Evolutionary conservation across 2,888 invertebrate species (phyloP), one percentile per base, ranked within the genome.

Genomic region (Diaperis boleti): DNA sequence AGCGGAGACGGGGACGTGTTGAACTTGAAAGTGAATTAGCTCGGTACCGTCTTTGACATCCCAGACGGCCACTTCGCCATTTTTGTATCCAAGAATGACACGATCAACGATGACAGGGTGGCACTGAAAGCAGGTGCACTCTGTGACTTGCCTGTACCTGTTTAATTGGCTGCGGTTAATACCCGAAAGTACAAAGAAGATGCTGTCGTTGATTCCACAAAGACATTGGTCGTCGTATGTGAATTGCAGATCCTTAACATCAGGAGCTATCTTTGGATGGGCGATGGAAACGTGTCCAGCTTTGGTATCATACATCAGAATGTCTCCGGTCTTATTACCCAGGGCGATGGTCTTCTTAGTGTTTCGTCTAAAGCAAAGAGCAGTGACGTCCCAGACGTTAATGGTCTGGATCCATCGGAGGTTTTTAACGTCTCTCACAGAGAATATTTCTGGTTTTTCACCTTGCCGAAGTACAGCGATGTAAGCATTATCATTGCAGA

Each of bases 261-360:
- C 59, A 0, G 69, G 64, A 0, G 68, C 57, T 1, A 75, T 66
- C 17, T 66, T 71, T 13, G 65, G 64, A 10, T 74, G 71, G 11
- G 69, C 65, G 45, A 72, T 75, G n/a, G 69, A 60, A 15, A 77
- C 71, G 1, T 56, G 64, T 59, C 77, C 74, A 18, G 63, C 69
- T 66, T 76, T 78, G 3, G 78, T 79, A 60, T 80, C 79, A 65
- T 80, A 80, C 31, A 80, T 59, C 11, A 75, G 67, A 0, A 78
- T 72, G 11, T 79, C 76, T 4, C 78, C 77, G 8, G 65, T 59
- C 20, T 62, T 63, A 1, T 72, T 78, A 4, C 76, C 79, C n/a
- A 79, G 29, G 1, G 77, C 79, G 15, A 80, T 64, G 31, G 63
- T 64, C 52, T 73, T 72, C 59, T 79, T 80, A 3, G 78, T 78